Conservation (phyloP, 1,140 invertebrate species). For the Lucilia sericata region DNA sequence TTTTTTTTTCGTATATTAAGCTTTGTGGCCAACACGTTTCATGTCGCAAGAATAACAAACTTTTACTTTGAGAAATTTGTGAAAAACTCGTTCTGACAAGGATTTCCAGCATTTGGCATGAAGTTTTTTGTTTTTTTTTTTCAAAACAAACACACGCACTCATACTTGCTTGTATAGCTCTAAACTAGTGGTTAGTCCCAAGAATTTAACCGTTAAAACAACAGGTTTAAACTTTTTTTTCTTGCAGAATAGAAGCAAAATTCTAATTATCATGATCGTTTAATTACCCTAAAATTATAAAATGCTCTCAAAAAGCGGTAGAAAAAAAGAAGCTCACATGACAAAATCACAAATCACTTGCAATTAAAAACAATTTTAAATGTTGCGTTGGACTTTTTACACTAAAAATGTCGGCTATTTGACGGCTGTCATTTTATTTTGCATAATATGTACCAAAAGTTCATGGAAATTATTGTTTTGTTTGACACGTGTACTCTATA, state of each 20-base stretch:
- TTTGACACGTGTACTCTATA: too few species aligned
- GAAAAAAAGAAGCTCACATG: not conserved
- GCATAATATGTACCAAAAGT: not conserved
- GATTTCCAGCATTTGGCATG: slow-evolving; percentile 13
- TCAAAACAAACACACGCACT: too few species aligned
- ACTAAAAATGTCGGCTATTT: not conserved
- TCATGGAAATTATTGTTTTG: not conserved
- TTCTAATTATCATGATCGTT: slow-evolving; percentile 20
- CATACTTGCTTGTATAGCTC: not conserved
- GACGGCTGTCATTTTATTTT: not conserved
- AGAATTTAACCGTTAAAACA: slow-evolving; percentile 15
- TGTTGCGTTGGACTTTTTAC: not conserved
- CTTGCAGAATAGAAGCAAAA: not conserved
- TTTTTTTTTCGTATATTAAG: not conserved
- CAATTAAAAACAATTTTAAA: slow-evolving; percentile 7
- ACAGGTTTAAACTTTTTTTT: not conserved
- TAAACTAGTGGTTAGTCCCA: not conserved
- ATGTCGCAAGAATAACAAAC: slow-evolving; percentile 16
- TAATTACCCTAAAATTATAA: slow-evolving; percentile 22
- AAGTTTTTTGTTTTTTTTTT: too few species aligned
- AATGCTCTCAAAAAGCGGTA: not conserved
- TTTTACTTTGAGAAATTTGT: slow-evolving; percentile 24
- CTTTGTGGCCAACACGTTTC: slow-evolving; percentile 25
- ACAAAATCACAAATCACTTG: not conserved
- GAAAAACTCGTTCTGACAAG: slow-evolving; percentile 23